Conservation (phyloP, 2,113 vertebrate genomes). For the Triplophysa tibetana region DNA sequence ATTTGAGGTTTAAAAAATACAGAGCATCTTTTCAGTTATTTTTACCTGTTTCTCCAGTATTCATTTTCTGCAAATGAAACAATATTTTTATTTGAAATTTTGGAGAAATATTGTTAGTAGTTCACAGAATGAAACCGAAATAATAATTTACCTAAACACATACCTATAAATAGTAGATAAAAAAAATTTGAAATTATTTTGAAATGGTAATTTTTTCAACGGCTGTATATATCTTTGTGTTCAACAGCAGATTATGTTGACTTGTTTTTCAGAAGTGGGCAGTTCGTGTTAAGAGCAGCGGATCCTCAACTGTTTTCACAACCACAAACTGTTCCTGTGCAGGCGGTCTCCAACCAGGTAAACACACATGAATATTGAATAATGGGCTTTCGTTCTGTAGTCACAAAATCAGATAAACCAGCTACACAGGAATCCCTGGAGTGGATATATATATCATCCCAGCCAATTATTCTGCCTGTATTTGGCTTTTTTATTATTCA, state of each 20-base stretch:
- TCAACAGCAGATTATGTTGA: slow-evolving; percentile 5
- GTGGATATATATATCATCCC: neutral
- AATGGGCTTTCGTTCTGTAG: slow-evolving; percentile 2
- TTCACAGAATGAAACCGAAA: too few relatives aligned
- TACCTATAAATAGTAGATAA: too few relatives aligned
- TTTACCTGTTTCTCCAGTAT: too few relatives aligned
- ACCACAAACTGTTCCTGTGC: slow-evolving; percentile 74
- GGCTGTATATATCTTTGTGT: neutral
- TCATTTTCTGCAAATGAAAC: too few relatives aligned
- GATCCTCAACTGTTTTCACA: slow-evolving; percentile 80
- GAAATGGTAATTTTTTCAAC: too few relatives aligned
- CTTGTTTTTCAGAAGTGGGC: slow-evolving; percentile 76
- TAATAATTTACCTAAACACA: too few relatives aligned
- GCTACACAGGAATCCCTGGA: neutral
- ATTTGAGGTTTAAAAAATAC: too few relatives aligned
- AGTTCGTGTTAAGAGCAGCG: slow-evolving; percentile 79
- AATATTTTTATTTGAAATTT: too few relatives aligned
- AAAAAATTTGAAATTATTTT: too few relatives aligned
- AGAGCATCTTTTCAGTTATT: too few relatives aligned
- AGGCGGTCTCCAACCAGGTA: slow-evolving; percentile 90
- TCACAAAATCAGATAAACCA: neutral
- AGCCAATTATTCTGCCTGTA: neutral
- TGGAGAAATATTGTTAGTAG: too few relatives aligned
- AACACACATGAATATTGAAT: neutral
- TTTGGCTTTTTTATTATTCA: neutral